A percentile compares a stretch with the other conserved stretches of the same genome.
These are phyloP conservation scores for Eupithecia subumbrata DNA, from an alignment of 2,888 invertebrate species.

Conservation along the genomic window DNA sequence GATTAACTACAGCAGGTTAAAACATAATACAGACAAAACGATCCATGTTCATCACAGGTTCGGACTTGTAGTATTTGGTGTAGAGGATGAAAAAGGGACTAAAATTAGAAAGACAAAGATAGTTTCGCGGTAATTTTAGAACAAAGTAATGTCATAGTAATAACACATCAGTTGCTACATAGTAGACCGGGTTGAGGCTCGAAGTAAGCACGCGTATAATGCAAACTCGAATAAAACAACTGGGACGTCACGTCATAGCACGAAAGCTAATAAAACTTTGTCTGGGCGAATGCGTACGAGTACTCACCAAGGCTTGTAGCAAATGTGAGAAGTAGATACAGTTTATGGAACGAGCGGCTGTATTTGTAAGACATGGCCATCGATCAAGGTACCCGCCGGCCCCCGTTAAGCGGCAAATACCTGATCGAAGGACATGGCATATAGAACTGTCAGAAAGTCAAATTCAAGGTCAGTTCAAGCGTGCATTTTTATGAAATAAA, in stretches of 20 bases:
- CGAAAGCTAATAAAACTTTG: slow-evolving; percentile 66
- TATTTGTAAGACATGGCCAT: too few species aligned
- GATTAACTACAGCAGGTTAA: too few species aligned
- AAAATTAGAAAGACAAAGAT: not conserved
- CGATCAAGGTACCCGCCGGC: too few species aligned
- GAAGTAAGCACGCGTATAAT: not conserved
- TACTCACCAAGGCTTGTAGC: not conserved
- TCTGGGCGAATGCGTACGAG: slow-evolving; percentile 27
- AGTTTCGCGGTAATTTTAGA: not conserved
- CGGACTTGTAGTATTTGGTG: too few species aligned
- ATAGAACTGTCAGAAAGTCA: too few species aligned
- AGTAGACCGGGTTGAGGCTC: not conserved
- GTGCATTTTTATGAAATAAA: too few species aligned
- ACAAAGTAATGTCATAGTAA: not conserved
- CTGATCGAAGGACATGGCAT: too few species aligned
- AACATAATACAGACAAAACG: too few species aligned
- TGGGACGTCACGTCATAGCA: slow-evolving; percentile 18
- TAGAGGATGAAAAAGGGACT: too few species aligned
- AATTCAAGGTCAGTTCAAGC: too few species aligned
- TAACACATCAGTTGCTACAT: not conserved
- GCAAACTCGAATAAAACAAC: slow-evolving; percentile 43
- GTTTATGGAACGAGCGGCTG: not conserved
- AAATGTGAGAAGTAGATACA: not conserved
- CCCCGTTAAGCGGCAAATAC: too few species aligned
- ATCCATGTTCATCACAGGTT: too few species aligned